Percentiles rank a stretch among this genome's conserved stretches.
Evolutionary conservation across 2,888 invertebrate genomes (phyloP).

Genomic region (Synergus laeviventris): DNA sequence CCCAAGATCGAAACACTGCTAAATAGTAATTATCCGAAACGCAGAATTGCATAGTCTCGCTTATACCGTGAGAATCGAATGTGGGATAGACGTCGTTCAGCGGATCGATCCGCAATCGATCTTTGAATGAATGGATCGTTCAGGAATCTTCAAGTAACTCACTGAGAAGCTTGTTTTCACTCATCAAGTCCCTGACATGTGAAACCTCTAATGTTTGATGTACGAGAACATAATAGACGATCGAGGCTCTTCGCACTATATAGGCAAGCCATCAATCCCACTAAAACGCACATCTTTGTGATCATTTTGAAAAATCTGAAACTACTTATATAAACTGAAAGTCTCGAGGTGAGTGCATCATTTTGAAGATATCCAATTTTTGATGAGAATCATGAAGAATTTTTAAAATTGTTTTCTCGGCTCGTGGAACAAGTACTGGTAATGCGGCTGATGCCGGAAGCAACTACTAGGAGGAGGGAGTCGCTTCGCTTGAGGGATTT

Average conservation of each 20-base stretch:
- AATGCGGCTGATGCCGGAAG: slow-evolving; percentile 47
- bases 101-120: slow-evolving; percentile 28
- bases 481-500: neutral
- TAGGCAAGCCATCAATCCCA: neutral
- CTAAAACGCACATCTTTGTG: too few species aligned
- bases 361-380: too few species aligned
- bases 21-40: slow-evolving; percentile 19
- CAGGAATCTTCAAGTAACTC: slow-evolving; percentile 22
- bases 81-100: slow-evolving; percentile 10
- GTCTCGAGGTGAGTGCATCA: too few species aligned
- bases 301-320: too few species aligned
- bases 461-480: neutral
- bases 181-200: slow-evolving; percentile 29
- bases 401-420: neutral
- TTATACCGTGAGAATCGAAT: slow-evolving; percentile 36
- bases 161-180: slow-evolving; percentile 27
- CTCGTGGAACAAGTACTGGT: slow-evolving; percentile 41
- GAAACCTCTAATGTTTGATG: slow-evolving; percentile 11
- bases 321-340: too few species aligned
- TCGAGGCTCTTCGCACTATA: neutral
- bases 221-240: slow-evolving; percentile 8
- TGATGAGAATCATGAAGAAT: too few species aligned
- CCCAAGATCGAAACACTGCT: slow-evolving; percentile 15
- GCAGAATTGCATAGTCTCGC: slow-evolving; percentile 10
- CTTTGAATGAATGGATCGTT: slow-evolving; percentile 25